A percentile compares a stretch with the other conserved stretches of the same genome.
Evolutionary conservation across 1,140 invertebrate genomes (phyloP).

Genomic region (Charaxes varanes): DNA sequence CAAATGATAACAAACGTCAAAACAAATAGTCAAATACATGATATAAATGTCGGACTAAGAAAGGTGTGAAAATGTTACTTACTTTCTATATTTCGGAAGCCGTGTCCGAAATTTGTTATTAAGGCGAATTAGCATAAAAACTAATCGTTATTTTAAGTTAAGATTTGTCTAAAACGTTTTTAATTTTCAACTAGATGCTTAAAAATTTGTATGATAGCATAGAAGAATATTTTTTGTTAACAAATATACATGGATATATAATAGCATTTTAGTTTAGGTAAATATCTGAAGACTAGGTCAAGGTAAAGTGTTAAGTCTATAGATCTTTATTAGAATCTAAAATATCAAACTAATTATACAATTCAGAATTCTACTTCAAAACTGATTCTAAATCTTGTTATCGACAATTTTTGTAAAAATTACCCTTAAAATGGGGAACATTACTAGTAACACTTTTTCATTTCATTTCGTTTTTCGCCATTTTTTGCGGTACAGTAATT

Average conservation of each 20-base stretch:
- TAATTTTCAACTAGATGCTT: slow-evolving; percentile 51
- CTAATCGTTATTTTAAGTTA: slow-evolving; percentile 44
- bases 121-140: slow-evolving; percentile 49
- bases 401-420: slow-evolving; percentile 13
- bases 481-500: neutral
- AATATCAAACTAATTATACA: slow-evolving; percentile 54
- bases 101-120: slow-evolving; percentile 35
- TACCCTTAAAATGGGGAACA: neutral
- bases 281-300: slow-evolving; percentile 46
- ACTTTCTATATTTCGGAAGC: slow-evolving; percentile 24
- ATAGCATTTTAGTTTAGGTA: slow-evolving; percentile 30
- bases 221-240: slow-evolving; percentile 70
- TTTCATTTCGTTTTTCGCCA: too few species aligned
- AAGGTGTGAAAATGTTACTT: slow-evolving; percentile 6
- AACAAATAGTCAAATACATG: too few species aligned
- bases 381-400: slow-evolving; percentile 19
- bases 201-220: slow-evolving; percentile 64
- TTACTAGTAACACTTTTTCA: neutral
- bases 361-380: slow-evolving; percentile 45
- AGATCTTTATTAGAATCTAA: slow-evolving; percentile 40
- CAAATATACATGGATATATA: slow-evolving; percentile 45
- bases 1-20: too few species aligned
- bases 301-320: slow-evolving; percentile 49
- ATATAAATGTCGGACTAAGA: too few species aligned
- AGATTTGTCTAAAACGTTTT: slow-evolving; percentile 57